Evolutionary conservation across 2,888 invertebrate genomes (phyloP), one percentile per base, ranked within the genome.

Genomic region (Abrostola tripartita): DNA sequence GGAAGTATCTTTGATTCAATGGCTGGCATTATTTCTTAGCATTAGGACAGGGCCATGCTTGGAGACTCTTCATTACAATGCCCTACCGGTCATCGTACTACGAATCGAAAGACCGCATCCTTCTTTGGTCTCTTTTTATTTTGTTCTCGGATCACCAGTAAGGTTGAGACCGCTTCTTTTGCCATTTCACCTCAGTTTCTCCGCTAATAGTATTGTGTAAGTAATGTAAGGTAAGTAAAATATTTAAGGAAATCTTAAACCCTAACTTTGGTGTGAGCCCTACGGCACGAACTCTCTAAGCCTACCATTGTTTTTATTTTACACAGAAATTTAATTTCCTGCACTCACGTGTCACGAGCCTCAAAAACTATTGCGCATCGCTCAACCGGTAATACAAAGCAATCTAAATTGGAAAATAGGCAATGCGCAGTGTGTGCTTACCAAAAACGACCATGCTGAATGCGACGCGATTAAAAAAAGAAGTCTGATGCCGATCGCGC

Each of bases 401-500:
- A 93, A 94, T 94, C 94, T 94, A 94, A 94, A 94, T 94, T 94
- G 94, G 94, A 94, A 94, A 93, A 94, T 94, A 94, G 94, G 94
- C 94, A 93, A 91, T 92, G 93, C 92, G 92, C 93, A 89, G 91
- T 94, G 93, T 94, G 92, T 94, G 94, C 94, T 94, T 94, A 93
- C 94, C 93, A 92, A 94, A 94, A 94, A 94, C 92, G 94, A 94
- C 86, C 89, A 93, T 86, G 85, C 88, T 86, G 93, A 94, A 90
- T 90, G 90, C 94, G 92, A 94, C 94, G 94, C 94, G 94, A 94
- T 94, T 93, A 94, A 94, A 94, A 94, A 94, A 94, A 93, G 94
- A 94, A 94, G 93, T 86, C 89, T 85, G 94, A 92, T 94, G 94
- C 93, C 94, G 94, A 94, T 94, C 94, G 94, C 92, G 90, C 89